Evolutionary conservation across 2,888 invertebrate genomes (phyloP), one percentile per base, ranked within the genome.

Genomic region (Spicauda simplicius): DNA sequence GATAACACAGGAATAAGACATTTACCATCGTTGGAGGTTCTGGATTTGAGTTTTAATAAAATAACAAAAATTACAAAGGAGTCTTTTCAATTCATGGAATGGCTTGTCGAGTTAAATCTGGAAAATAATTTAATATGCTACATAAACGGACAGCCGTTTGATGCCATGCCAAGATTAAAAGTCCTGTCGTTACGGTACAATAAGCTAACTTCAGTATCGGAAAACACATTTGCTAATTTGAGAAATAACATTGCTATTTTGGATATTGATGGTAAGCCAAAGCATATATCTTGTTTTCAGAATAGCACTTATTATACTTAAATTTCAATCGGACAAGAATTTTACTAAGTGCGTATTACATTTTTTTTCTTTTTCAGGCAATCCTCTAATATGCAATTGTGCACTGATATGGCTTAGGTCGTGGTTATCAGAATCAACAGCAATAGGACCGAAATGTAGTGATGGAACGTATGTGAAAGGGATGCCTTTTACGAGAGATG

Each of bases 21-120:
- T 73, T 88, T 98, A 69, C 94, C 95, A 54, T 97, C 97, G 16
- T 88, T 98, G 63, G 98, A 98, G 89, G 96, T 98, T 7, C 84
- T 98, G 58, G 98, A 98, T 83, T 84, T 98, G 69, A 97, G 97
- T 80, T 95, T 96, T 74, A 98, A 98, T 82, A 95, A 94, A 70
- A 89, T 98, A 25, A 93, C 94, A 20, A 94, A 94, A 76, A 94
- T 98, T 48, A 94, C 95, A n/a, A 95, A 95, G 72, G 94, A 97
- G 74, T 94, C 95, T 0, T 91, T 95, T 73, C 95, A 96, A 70
- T 94, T 95, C 64, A 95, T 98, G 94, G 97, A 97, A 81, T 97
- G 97, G 96, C 90, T 98, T 64, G 97, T 98, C 0, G 97, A 98
- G 82, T 85, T 98, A 6, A 96, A 96, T 93, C 94, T 98, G 91